Conservation (phyloP, 1,140 invertebrate species). For the Adelges cooleyi region DNA sequence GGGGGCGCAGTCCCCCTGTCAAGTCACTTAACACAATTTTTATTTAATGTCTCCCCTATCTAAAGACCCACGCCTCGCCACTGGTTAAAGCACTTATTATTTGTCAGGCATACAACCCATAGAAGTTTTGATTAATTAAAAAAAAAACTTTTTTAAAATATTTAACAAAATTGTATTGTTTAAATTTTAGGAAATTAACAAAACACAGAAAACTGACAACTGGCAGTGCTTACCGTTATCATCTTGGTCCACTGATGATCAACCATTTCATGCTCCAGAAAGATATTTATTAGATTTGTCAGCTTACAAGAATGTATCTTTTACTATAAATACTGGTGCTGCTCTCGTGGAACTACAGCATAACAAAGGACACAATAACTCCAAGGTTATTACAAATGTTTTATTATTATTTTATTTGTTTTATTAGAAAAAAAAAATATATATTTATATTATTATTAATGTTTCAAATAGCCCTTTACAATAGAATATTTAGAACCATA, state of each 20-base stretch:
- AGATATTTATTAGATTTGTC: slow-evolving; percentile 20
- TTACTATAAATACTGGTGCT: neutral
- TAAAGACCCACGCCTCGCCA: too few relatives aligned
- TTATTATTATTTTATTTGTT: neutral
- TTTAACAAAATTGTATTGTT: too few relatives aligned
- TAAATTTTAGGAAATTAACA: slow-evolving; percentile 16
- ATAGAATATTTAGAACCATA: slow-evolving; percentile 83
- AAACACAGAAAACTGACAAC: slow-evolving; percentile 1
- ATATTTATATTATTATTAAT: slow-evolving; percentile 25
- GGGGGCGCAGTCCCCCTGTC: too few relatives aligned
- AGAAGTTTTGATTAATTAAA: too few relatives aligned
- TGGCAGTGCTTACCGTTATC: slow-evolving; percentile 21
- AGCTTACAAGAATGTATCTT: slow-evolving; percentile 14
- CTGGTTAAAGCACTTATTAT: too few relatives aligned
- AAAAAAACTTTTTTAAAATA: too few relatives aligned
- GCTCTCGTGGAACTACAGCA: slow-evolving; percentile 18
- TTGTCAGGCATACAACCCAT: too few relatives aligned
- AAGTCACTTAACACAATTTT: too few relatives aligned
- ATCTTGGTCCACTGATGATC: slow-evolving; percentile 21
- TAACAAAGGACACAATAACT: slow-evolving; percentile 19
- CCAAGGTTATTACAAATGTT: slow-evolving; percentile 5
- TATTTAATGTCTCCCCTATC: too few relatives aligned
- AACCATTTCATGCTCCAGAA: slow-evolving; percentile 23
- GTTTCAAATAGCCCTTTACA: slow-evolving; percentile 51
- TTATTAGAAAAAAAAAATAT: slow-evolving; percentile 31